Evolutionary conservation across 2,113 vertebrate genomes (phyloP), one percentile per base, ranked within the genome.

Genomic region (Catagonus wagneri): DNA sequence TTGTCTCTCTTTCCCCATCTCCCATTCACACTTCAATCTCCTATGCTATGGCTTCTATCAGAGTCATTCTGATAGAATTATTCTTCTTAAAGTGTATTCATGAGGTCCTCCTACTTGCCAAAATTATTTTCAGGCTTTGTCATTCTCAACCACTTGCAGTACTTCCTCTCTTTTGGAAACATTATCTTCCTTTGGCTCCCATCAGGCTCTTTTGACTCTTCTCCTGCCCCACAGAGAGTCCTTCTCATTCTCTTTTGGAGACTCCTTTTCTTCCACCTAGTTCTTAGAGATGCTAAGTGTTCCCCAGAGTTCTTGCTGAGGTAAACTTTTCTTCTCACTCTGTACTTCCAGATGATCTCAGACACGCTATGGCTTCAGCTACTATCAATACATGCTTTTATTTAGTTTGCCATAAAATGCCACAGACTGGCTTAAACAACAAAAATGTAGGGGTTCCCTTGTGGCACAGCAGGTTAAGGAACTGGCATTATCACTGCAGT

Each of bases 81-180:
- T 72, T 76, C 36, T 61, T 56, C n/a, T 89, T 63, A 78, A 68
- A 65, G 25, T 78, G 5, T 2, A 56, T 61, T 44, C 56, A 12
- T 61, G 79, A 68, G 16, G 27, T 84, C 39, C 23, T 89, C 52
- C 54, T 32, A 20, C 36, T n/a, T 83, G 50, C 81, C 63, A 95
- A 54, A 72, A 93, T 93, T 95, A 79, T 74, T 88, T 89, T 17
- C 39, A 61, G 39, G 7, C 36, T 63, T 52, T 93, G 20, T 76
- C 17, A 96, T 80, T 17, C 29, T 76, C 25, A 7, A 79, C 66
- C 5, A 65, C n/a, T 83, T 54, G 2, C 27, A 25, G 32, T 19
- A 34, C 6, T 36, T 39, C 50, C 7, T 74, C 17, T 19, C 3
- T 89, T 90, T 83, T 63, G 17, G 75, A 83, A 96, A 69, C 14